phyloP scores from a whole-genome alignment of 2,113 vertebrate genomes.

The Cnemophilus loriae region DNA sequence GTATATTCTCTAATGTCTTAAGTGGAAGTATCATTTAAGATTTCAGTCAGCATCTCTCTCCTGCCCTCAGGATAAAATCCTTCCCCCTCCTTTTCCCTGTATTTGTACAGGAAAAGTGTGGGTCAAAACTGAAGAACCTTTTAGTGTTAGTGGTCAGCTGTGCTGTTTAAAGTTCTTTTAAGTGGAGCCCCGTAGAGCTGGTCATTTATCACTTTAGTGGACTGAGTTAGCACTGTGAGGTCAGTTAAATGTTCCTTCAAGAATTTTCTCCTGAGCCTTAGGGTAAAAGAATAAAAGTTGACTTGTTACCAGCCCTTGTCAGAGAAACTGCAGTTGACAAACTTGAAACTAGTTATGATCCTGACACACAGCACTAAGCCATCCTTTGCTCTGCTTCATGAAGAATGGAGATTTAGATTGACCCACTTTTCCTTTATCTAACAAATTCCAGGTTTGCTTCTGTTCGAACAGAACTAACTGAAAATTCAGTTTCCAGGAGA shows the following conservation, averaged over 20 bases:
- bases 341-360: not conserved
- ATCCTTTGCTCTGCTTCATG: not conserved
- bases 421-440: not conserved
- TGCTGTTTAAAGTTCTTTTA: conserved; percentile 25
- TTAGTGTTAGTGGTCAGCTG: conserved; percentile 11
- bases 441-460: not conserved
- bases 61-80: not conserved
- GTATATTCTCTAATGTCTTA: not conserved
- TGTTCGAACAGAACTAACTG: not conserved
- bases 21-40: not conserved
- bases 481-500: not conserved
- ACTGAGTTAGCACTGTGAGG: conserved; percentile 6
- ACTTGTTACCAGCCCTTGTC: not conserved
- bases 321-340: not conserved
- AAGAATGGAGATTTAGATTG: not conserved
- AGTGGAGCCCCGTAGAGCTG: not conserved
- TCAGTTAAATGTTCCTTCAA: not conserved
- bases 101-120: not conserved
- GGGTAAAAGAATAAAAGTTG: not conserved
- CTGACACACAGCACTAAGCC: not conserved
- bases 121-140: conserved; percentile 24
- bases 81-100: not conserved
- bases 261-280: not conserved
- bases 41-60: not conserved
- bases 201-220: not conserved